phyloP scores from a whole-genome alignment of 2,888 invertebrate genomes.

The Amphipyra tragopoginis region DNA sequence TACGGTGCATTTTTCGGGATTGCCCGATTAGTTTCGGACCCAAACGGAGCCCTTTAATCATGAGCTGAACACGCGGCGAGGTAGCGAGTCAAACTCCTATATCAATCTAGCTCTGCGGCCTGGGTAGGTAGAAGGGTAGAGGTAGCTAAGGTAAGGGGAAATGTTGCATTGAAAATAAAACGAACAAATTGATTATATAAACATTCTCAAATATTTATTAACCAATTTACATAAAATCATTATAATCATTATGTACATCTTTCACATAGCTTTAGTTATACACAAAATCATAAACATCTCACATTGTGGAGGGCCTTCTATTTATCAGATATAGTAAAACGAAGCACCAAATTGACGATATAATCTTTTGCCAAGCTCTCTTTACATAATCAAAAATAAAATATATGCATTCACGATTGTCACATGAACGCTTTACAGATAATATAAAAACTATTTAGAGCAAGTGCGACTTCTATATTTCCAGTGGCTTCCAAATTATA shows the following conservation, averaged over 20 bases:
- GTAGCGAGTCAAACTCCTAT: too few species aligned
- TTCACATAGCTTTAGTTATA: constrained; percentile 87
- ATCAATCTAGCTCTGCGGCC: too few species aligned
- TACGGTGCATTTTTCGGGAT: too few species aligned
- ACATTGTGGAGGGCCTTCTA: constrained; percentile 88
- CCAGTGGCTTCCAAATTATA: constrained; percentile 60
- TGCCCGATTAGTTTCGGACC: too few species aligned
- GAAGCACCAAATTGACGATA: constrained; percentile 88
- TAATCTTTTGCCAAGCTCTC: constrained; percentile 85
- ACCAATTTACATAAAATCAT: constrained; percentile 90
- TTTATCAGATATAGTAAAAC: constrained; percentile 84
- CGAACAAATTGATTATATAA: constrained; percentile 84
- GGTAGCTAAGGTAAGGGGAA: background rate
- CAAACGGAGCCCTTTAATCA: too few species aligned
- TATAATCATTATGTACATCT: constrained; percentile 88
- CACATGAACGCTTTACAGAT: constrained; percentile 52
- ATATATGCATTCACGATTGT: constrained; percentile 63
- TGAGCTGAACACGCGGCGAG: too few species aligned
- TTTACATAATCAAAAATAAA: constrained; percentile 75
- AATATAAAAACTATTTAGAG: constrained; percentile 60
- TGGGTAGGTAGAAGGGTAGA: too few species aligned
- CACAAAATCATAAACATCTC: constrained; percentile 86
- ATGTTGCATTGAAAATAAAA: constrained; percentile 62
- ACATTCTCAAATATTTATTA: constrained; percentile 90
- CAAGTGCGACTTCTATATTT: constrained; percentile 58